phyloP scores from a whole-genome alignment of 2,113 vertebrate genomes.

The Strix uralensis region DNA sequence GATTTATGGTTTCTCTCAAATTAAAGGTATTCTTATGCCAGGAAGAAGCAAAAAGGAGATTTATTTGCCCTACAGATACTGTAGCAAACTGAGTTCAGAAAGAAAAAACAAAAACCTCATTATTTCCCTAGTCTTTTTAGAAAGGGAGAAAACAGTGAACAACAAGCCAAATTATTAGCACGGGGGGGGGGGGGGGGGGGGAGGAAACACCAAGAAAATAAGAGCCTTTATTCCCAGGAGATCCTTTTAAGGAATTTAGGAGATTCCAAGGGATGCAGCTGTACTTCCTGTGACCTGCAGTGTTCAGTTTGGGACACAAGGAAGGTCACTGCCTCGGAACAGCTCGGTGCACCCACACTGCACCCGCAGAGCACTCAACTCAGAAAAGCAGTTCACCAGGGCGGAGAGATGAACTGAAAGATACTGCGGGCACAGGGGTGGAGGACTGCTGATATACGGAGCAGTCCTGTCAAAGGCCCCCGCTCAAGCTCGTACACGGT shows the following conservation, averaged over 20 bases:
- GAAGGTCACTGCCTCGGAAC: neutral
- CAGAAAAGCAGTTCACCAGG: accelerated
- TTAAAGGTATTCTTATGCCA: slow-evolving; percentile 22
- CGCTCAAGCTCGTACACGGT: accelerated
- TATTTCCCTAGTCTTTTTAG: neutral
- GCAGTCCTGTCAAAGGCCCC: neutral
- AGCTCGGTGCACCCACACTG: neutral
- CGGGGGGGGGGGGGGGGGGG: too few species aligned
- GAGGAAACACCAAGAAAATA: too few species aligned
- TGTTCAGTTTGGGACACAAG: neutral
- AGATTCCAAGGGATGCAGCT: neutral
- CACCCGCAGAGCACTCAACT: neutral
- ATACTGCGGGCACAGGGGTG: accelerated
- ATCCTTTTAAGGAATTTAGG: neutral
- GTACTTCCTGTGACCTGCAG: slow-evolving; percentile 8
- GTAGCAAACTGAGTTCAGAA: neutral
- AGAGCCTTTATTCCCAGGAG: slow-evolving; percentile 15
- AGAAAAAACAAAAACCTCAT: neutral
- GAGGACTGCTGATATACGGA: accelerated
- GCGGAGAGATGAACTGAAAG: neutral
- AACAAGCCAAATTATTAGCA: neutral
- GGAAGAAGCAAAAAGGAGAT: slow-evolving; percentile 1
- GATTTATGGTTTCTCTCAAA: slow-evolving; percentile 24
- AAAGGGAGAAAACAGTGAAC: slow-evolving; percentile 2
- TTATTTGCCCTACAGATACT: neutral